A percentile compares a stretch with the other conserved stretches of the same genome.
phyloP scores from a whole-genome alignment of 53 echinoderm and acorn worm genomes.

The Arbacia lixula region DNA sequence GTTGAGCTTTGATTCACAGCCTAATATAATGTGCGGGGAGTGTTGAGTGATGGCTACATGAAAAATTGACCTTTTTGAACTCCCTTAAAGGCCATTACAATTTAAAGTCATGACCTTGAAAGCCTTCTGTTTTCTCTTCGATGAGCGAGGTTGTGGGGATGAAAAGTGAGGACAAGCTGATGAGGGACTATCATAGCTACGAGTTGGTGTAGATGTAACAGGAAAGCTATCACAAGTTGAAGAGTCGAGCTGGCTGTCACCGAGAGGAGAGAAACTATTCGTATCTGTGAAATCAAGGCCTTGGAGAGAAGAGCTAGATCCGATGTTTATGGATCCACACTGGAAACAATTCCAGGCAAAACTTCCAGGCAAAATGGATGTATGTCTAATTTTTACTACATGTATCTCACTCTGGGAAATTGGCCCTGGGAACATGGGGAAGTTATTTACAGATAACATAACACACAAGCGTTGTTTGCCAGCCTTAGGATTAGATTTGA shows the following conservation, averaged over 20 bases:
- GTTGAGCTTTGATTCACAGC: constrained; percentile 34
- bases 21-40: constrained; percentile 31
- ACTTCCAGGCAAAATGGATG: constrained; percentile 3
- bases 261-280: constrained; percentile 4
- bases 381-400: too few species aligned
- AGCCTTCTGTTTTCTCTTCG: too few species aligned
- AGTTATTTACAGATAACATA: too few species aligned
- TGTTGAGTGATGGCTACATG: not conserved
- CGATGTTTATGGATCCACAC: constrained; percentile 4
- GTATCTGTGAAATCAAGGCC: not conserved
- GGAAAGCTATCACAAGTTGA: not conserved
- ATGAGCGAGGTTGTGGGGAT: too few species aligned
- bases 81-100: not conserved
- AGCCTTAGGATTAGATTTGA: too few species aligned
- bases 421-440: too few species aligned
- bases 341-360: constrained; percentile 21
- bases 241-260: not conserved
- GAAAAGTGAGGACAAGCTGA: too few species aligned
- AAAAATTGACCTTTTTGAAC: not conserved
- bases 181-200: too few species aligned
- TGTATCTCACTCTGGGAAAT: too few species aligned
- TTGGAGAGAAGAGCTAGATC: constrained; percentile 9
- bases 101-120: not conserved
- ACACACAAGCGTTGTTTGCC: too few species aligned
- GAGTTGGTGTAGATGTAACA: too few species aligned